Conservation (phyloP, 2,797 vertebrate species). For the Lagocephalus sceleratus region DNA sequence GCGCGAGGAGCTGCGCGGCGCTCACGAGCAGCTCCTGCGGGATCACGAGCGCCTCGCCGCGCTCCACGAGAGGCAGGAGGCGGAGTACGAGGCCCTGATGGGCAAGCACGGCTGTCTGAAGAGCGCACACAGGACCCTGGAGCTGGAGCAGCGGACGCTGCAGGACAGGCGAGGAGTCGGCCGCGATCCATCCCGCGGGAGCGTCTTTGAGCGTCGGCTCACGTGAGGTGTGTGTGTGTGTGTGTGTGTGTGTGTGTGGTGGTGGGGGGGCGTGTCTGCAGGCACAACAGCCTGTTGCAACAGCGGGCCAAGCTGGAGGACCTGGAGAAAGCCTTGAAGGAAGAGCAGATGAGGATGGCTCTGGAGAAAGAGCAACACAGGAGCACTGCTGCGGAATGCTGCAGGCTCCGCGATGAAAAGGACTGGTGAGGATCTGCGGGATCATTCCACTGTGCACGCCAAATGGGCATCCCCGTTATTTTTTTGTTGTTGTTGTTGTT, state of each 20-base stretch:
- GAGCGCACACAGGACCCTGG: slow-evolving; percentile 86
- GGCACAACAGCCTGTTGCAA: slow-evolving; percentile 86
- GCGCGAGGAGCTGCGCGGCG: slow-evolving; percentile 81
- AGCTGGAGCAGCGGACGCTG: slow-evolving; percentile 87
- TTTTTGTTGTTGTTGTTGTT: not conserved
- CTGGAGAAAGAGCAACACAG: slow-evolving; percentile 86
- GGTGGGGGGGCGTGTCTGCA: slow-evolving; percentile 25
- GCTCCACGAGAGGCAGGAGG: slow-evolving; percentile 86
- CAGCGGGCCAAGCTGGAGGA: slow-evolving; percentile 86
- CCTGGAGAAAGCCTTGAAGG: slow-evolving; percentile 84
- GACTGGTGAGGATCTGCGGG: slow-evolving; percentile 77
- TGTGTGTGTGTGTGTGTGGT: not conserved
- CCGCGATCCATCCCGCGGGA: too few relatives aligned
- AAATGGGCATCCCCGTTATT: not conserved
- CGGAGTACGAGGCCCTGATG: slow-evolving; percentile 87
- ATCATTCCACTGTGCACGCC: not conserved
- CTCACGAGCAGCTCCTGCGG: slow-evolving; percentile 85
- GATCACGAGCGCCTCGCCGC: slow-evolving; percentile 89
- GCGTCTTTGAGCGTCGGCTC: not conserved
- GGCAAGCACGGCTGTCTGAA: slow-evolving; percentile 88
- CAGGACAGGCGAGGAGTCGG: slow-evolving; percentile 89
- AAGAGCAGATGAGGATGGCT: slow-evolving; percentile 87
- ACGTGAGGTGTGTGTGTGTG: too few relatives aligned
- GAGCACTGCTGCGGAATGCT: slow-evolving; percentile 81
- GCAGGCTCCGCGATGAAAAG: slow-evolving; percentile 86